Evolutionary conservation across 2,797 vertebrate genomes (phyloP), one percentile per base, ranked within the genome.

Genomic region (Harpagifer antarcticus): DNA sequence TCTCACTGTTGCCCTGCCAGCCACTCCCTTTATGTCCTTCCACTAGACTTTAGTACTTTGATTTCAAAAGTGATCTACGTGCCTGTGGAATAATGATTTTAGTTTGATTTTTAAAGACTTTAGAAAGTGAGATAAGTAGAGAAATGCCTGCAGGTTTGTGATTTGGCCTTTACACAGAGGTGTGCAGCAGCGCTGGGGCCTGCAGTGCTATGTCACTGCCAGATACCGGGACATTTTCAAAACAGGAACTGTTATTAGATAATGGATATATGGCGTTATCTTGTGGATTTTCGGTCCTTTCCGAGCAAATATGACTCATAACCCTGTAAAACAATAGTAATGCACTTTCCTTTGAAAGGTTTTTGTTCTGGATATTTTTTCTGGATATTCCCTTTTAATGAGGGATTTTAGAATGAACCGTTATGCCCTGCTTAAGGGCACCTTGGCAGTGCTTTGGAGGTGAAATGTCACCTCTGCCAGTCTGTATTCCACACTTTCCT

Each of bases 11-110:
- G 77, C 73, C 72, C 70, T 69, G 78, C 72, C 79, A 85, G 91
- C 92, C 91, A 89, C 89, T 92, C 91, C 91, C 88, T 92, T 85
- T 88, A 54, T 68, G 54, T 66, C 73, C 56, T 72, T 77, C 49
- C 69, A 49, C 60, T 72, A 69, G 68, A 88, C 81, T 72, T 74
- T 15, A 66, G 50, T 61, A 45, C 67, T 76, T 83, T 82, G 5
- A 33, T 72, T 82, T 78, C 23, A 47, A 49, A 55, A 74, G 52
- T 76, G 58, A 66, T 72, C 17, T 49, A 68, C 62, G 67, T 72
- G 10, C 5, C 12, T 31, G 13, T 72, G 50, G 47, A 54, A 53
- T 61, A 71, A 55, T 63, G 71, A 76, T 83, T 75, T 23, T 33
- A 72, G 53, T 74, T 73, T 17, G 72, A 55, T 37, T 59, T 66